A percentile compares a stretch with the other conserved stretches of the same genome.
phyloP scores from a whole-genome alignment of 2,888 invertebrate species.

The Phragmatobia fuliginosa region DNA sequence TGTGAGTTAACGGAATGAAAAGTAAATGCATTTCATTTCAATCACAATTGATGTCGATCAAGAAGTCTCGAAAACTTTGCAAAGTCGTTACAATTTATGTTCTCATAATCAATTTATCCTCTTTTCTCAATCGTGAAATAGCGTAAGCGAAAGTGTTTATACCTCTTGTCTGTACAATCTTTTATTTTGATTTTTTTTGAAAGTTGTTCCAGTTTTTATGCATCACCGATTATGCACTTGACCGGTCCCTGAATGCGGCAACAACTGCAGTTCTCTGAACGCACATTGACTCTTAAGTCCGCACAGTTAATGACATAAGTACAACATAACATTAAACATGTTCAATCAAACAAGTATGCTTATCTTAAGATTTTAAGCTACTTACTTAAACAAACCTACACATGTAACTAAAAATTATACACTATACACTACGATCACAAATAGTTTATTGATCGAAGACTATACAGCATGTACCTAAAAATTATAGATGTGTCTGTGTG shows the following conservation, averaged over 20 bases:
- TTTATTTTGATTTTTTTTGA: slow-evolving; percentile 46
- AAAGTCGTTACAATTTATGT: background rate
- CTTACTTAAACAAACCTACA: no score
- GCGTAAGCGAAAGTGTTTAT: slow-evolving; percentile 11
- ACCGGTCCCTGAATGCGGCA: slow-evolving; percentile 23
- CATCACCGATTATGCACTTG: slow-evolving; percentile 37
- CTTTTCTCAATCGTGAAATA: background rate
- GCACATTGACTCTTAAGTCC: background rate
- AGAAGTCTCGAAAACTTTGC: background rate
- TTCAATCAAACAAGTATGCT: background rate
- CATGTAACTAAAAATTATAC: no score
- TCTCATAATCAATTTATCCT: background rate
- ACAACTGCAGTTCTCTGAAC: slow-evolving; percentile 11
- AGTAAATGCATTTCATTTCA: background rate
- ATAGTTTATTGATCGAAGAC: no score
- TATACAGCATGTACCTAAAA: no score
- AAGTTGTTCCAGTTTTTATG: slow-evolving; percentile 48
- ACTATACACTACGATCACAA: no score
- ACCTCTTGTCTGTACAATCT: slow-evolving; percentile 20
- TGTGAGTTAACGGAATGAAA: background rate
- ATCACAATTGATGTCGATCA: background rate
- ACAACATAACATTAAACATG: background rate
- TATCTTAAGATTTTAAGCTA: background rate
- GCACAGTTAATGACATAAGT: slow-evolving; percentile 12
- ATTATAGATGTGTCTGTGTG: no score